Evolutionary conservation across 2,888 invertebrate species (phyloP), one percentile per base, ranked within the genome.

Genomic region (Ormia ochracea): DNA sequence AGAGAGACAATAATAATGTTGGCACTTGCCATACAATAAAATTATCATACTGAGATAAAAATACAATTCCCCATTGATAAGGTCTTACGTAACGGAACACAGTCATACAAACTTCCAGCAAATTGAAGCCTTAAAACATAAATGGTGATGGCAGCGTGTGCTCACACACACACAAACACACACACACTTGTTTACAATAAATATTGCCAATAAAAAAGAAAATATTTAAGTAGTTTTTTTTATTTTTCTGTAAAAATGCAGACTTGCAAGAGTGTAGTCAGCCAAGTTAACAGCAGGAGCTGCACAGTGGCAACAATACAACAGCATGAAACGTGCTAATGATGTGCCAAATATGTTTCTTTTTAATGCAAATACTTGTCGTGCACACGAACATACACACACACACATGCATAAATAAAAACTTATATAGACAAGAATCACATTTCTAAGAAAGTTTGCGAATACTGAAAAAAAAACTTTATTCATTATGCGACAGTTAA

Each of bases 331-430:
- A 80, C 80, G 76, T 80, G 80, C 68, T 72, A 80, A 80, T 80
- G 80, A 76, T 68, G 76, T 76, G 80, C 75, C 72, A 80, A 80
- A 76, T 80, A 76, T 80, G 80, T 80, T 76, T 61, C 50, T 56
- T 70, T 70, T 61, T 41, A 56, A 72, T 68, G 63, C 68, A 80
- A 80, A 65, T 63, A 65, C 36, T 54, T 56, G 23, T 56, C 43
- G 45, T 9, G 21, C 4, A 0, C 19, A 73, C 7, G 3, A 31
- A 63, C 10, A 21, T 2, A 23, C n/a, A 48, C n/a, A 58, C 5
- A 21, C 28, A 17, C 10, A 36, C n/a, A n/a, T n/a, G n/a, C n/a
- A n/a, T n/a, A n/a, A n/a, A n/a, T n/a, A n/a, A n/a, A n/a, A n/a
- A n/a, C n/a, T n/a, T n/a, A n/a, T n/a, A n/a, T n/a, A n/a, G n/a